These are phyloP conservation scores for Cyrtodaria siliqua DNA, from an alignment of 2,888 invertebrate species.

Conservation along the genomic window DNA sequence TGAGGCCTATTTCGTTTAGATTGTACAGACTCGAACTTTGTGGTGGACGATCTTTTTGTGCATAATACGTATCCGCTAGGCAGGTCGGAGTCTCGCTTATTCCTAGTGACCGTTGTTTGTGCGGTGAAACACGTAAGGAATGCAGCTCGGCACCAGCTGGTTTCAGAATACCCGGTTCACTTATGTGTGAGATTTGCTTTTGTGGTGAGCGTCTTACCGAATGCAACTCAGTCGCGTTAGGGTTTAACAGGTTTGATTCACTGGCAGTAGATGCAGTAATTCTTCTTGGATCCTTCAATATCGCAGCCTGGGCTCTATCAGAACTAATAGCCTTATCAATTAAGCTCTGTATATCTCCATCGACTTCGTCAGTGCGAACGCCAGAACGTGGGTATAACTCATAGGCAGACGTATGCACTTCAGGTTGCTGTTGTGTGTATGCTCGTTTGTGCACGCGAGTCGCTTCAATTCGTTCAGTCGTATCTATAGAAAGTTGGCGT, in stretches of 20 bases:
- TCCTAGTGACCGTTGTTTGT: neutral
- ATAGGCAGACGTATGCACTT: neutral
- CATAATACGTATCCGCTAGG: neutral
- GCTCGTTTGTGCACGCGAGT: constrained; percentile 30
- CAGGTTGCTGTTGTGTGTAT: neutral
- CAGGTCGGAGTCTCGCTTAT: neutral
- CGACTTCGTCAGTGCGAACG: constrained; percentile 28
- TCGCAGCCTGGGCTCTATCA: no score
- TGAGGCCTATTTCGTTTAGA: constrained; percentile 52
- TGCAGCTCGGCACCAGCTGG: no score
- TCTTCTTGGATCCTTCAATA: no score
- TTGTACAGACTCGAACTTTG: constrained; percentile 51
- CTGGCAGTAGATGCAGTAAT: no score
- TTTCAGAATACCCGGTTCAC: no score
- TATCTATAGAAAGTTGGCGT: constrained; percentile 66
- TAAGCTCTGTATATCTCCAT: constrained; percentile 8
- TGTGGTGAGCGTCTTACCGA: no score
- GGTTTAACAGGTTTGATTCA: no score
- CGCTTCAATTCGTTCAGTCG: constrained; percentile 49
- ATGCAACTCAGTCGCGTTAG: no score
- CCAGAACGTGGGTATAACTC: neutral
- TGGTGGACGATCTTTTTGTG: neutral
- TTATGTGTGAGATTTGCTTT: no score
- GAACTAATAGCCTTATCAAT: no score
- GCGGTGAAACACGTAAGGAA: neutral